phyloP scores from a whole-genome alignment of 2,888 invertebrate species.

The Troilus luridus region DNA sequence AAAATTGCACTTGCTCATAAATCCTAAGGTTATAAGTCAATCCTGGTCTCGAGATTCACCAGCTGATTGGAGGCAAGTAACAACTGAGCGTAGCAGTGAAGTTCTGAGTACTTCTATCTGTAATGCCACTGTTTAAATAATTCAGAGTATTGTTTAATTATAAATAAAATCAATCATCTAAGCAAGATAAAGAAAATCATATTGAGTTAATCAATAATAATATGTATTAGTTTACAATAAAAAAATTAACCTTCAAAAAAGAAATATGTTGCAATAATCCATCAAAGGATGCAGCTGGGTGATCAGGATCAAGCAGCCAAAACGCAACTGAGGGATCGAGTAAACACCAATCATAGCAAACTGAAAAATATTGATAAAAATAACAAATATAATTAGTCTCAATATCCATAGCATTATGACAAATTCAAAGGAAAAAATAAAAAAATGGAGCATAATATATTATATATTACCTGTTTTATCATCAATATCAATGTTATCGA shows the following conservation, averaged over 20 bases:
- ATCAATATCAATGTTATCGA: conserved; percentile 67
- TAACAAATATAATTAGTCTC: background rate
- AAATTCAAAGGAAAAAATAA: too few relatives aligned
- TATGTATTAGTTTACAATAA: background rate
- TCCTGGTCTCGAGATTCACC: too few relatives aligned
- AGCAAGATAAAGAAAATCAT: background rate
- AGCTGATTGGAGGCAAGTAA: too few relatives aligned
- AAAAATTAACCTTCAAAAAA: background rate
- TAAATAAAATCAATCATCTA: background rate
- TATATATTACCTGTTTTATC: conserved; percentile 65
- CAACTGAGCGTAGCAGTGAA: too few relatives aligned
- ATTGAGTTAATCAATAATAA: background rate
- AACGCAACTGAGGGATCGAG: conserved; percentile 70
- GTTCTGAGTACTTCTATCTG: too few relatives aligned
- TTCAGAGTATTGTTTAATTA: background rate
- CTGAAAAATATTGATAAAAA: conserved; percentile 60
- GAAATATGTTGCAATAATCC: conserved; percentile 44
- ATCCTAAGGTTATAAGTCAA: too few relatives aligned
- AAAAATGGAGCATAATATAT: background rate
- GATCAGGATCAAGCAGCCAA: conserved; percentile 71
- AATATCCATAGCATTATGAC: too few relatives aligned
- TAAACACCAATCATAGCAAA: conserved; percentile 66
- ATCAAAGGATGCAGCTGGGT: conserved; percentile 68
- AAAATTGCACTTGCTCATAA: too few relatives aligned
- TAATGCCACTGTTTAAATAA: background rate